Evolutionary conservation across 2,797 vertebrate species (phyloP).

Genomic region (Podargus strigoides): DNA sequence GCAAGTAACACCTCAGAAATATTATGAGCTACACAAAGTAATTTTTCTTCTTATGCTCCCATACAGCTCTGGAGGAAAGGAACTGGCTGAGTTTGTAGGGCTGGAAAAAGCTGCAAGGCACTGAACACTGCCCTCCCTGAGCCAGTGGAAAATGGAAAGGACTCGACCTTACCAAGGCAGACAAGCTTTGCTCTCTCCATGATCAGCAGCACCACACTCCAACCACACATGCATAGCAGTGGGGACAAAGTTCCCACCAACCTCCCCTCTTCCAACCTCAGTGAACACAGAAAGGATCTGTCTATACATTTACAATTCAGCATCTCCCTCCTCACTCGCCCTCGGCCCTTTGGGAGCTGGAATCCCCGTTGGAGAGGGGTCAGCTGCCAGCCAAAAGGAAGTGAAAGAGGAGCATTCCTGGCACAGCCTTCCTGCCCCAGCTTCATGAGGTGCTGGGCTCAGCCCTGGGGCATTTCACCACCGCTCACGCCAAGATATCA

Average conservation of each 20-base stretch:
- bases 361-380: not conserved
- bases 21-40: not conserved
- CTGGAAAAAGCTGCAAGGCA: not conserved
- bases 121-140: not conserved
- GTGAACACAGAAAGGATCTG: not conserved
- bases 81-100: not conserved
- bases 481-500: not conserved
- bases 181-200: accelerated
- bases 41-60: not conserved
- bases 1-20: not conserved
- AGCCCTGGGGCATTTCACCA: not conserved
- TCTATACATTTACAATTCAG: accelerated
- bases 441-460: not conserved
- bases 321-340: not conserved
- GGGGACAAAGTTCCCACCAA: not conserved
- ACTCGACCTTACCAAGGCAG: not conserved
- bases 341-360: not conserved
- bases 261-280: not conserved
- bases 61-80: not conserved
- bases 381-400: not conserved
- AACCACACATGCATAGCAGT: accelerated
- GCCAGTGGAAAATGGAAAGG: not conserved
- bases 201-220: too few species aligned
- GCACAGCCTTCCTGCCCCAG: not conserved
- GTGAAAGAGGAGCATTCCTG: not conserved